These are phyloP conservation scores for Huso huso DNA, from an alignment of 2,797 vertebrate species.

Conservation along the genomic window DNA sequence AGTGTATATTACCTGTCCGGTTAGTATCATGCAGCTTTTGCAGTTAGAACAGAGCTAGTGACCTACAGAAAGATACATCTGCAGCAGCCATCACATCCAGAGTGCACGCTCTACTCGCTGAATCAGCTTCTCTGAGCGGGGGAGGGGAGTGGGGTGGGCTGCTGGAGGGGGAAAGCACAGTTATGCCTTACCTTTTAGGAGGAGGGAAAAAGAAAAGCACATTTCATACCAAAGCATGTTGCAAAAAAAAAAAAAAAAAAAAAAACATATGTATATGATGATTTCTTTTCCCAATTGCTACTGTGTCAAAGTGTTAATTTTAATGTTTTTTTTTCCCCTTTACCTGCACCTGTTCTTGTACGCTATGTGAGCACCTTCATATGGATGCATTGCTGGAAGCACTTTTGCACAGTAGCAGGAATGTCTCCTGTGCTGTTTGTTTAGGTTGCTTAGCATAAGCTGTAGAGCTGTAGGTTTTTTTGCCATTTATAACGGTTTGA, in stretches of 20 bases:
- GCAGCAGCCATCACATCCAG: conserved; percentile 81
- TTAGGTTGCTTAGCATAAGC: too few species aligned
- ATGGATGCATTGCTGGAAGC: too few species aligned
- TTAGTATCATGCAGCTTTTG: conserved; percentile 65
- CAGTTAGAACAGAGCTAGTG: conserved; percentile 74
- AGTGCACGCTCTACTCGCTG: conserved; percentile 75
- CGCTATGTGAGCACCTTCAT: too few species aligned
- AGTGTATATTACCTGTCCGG: conserved; percentile 79
- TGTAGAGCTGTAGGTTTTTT: too few species aligned
- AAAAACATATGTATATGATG: not conserved
- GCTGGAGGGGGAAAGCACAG: conserved; percentile 47
- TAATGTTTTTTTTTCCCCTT: too few species aligned
- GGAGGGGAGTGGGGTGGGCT: conserved; percentile 46
- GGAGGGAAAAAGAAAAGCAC: conserved; percentile 46
- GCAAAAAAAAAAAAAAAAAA: conserved; percentile 14
- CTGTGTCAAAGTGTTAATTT: too few species aligned
- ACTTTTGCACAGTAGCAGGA: too few species aligned
- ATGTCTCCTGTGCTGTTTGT: too few species aligned
- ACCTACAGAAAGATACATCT: conserved; percentile 80
- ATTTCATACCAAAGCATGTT: conserved; percentile 21
- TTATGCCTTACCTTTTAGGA: conserved; percentile 69
- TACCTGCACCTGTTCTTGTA: too few species aligned
- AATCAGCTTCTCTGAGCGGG: conserved; percentile 81
- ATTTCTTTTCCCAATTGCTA: too few species aligned
- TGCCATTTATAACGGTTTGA: too few species aligned